A percentile compares a stretch with the other conserved stretches of the same genome.
Evolutionary conservation across 2,113 vertebrate genomes (phyloP).

Genomic region (Amazona vittata): DNA sequence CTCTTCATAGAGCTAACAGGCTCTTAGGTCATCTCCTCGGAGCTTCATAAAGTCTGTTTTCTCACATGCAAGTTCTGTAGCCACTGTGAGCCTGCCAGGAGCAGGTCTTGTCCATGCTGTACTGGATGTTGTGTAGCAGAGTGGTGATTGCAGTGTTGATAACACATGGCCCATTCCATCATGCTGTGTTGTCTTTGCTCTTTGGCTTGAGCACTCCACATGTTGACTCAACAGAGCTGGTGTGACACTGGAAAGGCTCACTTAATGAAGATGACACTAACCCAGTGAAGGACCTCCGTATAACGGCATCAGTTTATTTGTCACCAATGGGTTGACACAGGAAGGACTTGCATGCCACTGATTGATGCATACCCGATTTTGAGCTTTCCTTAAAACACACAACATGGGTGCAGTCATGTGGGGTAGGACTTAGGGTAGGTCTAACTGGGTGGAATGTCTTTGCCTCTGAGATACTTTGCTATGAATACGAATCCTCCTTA

Average conservation of each 20-base stretch:
- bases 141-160: fast-evolving
- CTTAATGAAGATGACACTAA: not conserved
- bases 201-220: not conserved
- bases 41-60: not conserved
- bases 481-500: not conserved
- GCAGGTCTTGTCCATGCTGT: not conserved
- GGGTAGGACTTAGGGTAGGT: not conserved
- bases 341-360: not conserved
- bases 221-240: not conserved
- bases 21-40: not conserved
- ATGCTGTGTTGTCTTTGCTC: not conserved
- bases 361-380: not conserved
- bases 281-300: not conserved
- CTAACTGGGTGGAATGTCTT: not conserved
- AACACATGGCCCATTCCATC: fast-evolving
- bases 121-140: no score
- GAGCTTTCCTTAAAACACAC: not conserved
- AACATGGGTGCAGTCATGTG: not conserved
- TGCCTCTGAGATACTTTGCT: not conserved
- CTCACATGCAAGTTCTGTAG: not conserved
- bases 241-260: not conserved
- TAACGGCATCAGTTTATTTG: not conserved
- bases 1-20: not conserved
- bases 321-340: not conserved
- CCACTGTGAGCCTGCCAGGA: not conserved